phyloP scores from a whole-genome alignment of 2,888 invertebrate species.

The Lysandra bellargus region DNA sequence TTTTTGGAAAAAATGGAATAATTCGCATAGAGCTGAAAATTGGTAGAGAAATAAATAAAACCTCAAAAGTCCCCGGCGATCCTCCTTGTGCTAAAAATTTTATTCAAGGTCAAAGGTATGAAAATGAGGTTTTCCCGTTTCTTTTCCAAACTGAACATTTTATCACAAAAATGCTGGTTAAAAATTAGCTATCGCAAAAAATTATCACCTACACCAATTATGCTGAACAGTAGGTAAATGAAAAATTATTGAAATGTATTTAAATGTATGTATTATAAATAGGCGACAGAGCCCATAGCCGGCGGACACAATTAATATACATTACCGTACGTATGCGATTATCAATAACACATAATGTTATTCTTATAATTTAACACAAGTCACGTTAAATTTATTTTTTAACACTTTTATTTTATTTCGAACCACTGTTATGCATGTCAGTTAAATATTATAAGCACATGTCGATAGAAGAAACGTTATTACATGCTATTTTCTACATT shows the following conservation, averaged over 20 bases:
- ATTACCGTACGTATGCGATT: slow-evolving; percentile 12
- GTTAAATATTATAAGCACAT: too few species aligned
- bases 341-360: slow-evolving; percentile 16
- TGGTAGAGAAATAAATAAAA: too few species aligned
- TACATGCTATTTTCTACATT: too few species aligned
- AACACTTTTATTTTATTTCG: background rate
- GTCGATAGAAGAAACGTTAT: too few species aligned
- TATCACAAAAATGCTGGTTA: background rate
- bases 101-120: too few species aligned
- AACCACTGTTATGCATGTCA: background rate
- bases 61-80: too few species aligned
- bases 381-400: background rate
- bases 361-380: background rate
- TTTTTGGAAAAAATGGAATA: too few species aligned
- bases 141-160: too few species aligned
- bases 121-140: too few species aligned
- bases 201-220: background rate
- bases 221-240: slow-evolving; percentile 13
- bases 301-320: background rate
- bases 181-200: background rate
- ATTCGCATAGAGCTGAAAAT: too few species aligned
- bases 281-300: slow-evolving; percentile 16
- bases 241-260: slow-evolving; percentile 27
- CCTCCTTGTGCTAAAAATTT: too few species aligned
- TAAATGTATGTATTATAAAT: slow-evolving; percentile 19